Evolutionary conservation across 2,113 vertebrate genomes (phyloP), one percentile per base, ranked within the genome.

Genomic region (Odontophorus gujanensis): DNA sequence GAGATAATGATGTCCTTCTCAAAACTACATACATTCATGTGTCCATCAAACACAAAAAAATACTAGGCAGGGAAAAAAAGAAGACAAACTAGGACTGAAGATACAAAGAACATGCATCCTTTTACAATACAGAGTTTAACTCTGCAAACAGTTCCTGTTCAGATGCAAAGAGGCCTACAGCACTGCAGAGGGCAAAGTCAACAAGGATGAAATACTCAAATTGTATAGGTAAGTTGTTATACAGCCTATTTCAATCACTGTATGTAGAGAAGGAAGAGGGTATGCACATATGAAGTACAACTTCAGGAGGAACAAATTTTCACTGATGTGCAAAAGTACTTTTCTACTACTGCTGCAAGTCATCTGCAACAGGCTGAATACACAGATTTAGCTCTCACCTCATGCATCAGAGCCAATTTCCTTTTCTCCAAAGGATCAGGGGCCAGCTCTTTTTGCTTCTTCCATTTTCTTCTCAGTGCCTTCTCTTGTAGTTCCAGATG

Each of bases 401-500:
- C 99, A 96, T 95, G 98, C 96, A 99, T 98, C 95, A 99, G 96
- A 92, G 94, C 93, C 62, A 98, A 96, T 47, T 98, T 98, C 84
- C 96, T 97, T 55, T 96, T 96, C 89, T 98, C 98, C 65, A 99
- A 79, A 38, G 92, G 97, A 85, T 97, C 96, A 4, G 95, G 97
- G 91, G 96, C 95, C 47, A 96, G 88, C 1, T 85, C 59, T 4
- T 97, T 97, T 85, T 97, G 95, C 51, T 97, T 98, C 89, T 96
- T 98, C 69, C 98, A 95, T 68, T 97, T 98, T 92, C 92, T 97
- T 85, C 72, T 97, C 82, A 97, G 83, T 26, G 97, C 95, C 92
- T 98, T 98, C 92, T 99, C 98, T 62, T 98, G 98, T 48, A 99
- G 97, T 72, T 99, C 99, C 98, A 98, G 98, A 79, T 98, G 98